A percentile compares a stretch with the other conserved stretches of the same genome.
Evolutionary conservation across 2,888 invertebrate species (phyloP).

Genomic region (Drosophila kanekoi): DNA sequence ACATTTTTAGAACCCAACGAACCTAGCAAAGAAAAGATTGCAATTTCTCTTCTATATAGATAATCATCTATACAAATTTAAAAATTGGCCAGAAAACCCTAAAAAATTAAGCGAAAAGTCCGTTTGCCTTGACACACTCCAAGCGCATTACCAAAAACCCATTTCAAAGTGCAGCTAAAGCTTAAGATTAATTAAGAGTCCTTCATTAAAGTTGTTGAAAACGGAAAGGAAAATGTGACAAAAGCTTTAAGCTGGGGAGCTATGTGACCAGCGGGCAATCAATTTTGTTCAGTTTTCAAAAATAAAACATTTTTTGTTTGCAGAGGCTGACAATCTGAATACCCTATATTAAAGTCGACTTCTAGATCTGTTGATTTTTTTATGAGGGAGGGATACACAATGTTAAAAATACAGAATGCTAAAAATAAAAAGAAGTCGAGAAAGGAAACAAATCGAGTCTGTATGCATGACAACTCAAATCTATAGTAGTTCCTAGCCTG

Average conservation of each 20-base stretch:
- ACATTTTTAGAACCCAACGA: too few species aligned
- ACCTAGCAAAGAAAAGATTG: too few species aligned
- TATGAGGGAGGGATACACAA: too few species aligned
- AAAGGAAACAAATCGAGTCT: too few species aligned
- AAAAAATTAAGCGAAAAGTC: neutral
- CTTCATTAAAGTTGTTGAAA: slow-evolving; percentile 29
- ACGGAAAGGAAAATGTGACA: slow-evolving; percentile 14
- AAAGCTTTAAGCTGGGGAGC: slow-evolving; percentile 18
- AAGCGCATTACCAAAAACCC: slow-evolving; percentile 6
- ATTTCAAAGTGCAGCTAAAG: slow-evolving; percentile 19
- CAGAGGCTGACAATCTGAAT: neutral
- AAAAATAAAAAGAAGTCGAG: neutral
- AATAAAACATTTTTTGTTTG: slow-evolving; percentile 10
- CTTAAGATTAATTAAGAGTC: slow-evolving; percentile 36
- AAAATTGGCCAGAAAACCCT: neutral
- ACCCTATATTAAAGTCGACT: neutral
- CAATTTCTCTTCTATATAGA: neutral
- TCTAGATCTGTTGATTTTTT: neutral
- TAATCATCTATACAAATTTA: neutral
- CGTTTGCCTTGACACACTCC: neutral
- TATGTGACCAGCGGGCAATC: slow-evolving; percentile 14
- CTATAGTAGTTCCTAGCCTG: neutral
- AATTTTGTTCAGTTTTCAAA: slow-evolving; percentile 18
- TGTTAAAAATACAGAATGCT: too few species aligned
- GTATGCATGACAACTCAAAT: too few species aligned